Base-by-base conservation (phyloP, 2,888 invertebrate species). In the Alsophila aescularia region DNA sequence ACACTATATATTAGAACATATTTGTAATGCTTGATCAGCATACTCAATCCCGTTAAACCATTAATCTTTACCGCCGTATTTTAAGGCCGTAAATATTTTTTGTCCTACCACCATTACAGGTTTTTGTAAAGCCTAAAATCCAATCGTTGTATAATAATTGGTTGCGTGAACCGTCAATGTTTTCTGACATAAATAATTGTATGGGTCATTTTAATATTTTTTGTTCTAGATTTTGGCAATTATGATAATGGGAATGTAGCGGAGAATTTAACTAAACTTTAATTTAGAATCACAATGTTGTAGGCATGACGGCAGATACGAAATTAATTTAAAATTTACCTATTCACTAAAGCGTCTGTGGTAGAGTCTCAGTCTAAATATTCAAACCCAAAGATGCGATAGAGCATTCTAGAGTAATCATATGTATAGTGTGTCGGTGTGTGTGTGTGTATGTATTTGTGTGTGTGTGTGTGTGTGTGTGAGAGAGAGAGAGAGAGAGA, bases 141-240 rank as follows among this genome's bases (percentile, higher is more conserved):
- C 24, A 42, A 43, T 53, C 18, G 36, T 21, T 15, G n/a, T n/a
- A 32, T 48, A 54, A 54, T 49, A 39, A 42, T 37, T 34, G 31
- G 37, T 37, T 37, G 13, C 41, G 15, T 27, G 14, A 29, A 21
- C 18, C 16, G 12, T 16, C 18, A n/a, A n/a, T 35, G 44, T 35
- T 5, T 36, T 35, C 27, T 34, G 16, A 14, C 32, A 18, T 32
- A 37, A 37, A 8, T 48, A 40, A 49, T 49, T 54, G 43, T 39
- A 54, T 49, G 37, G 49, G 43, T 37, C 32, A 49, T 48, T 42
- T 34, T 12, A 29, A 6, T 21, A 37, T 42, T 47, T 52, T 53
- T 47, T 15, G 31, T 10, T 6, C 14, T 12, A 12, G n/a, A n/a
- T n/a, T 14, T 18, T 31, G 31, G n/a, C 37, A 43, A 48, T 53